Conservation (phyloP, 2,797 vertebrate species). For the Paratrypauchen microcephalus region DNA sequence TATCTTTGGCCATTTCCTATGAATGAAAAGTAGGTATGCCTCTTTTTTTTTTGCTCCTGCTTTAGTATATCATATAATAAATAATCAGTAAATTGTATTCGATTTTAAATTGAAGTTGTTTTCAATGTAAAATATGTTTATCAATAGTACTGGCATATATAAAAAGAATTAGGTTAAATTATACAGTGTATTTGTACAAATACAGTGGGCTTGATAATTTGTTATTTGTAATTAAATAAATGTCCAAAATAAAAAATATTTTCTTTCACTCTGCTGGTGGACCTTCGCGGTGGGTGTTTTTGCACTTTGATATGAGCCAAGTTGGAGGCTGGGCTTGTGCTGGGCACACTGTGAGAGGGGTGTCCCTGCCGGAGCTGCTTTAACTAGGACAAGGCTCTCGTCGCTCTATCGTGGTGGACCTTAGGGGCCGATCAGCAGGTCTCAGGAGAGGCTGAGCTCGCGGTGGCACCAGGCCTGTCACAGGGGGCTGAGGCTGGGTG, state of each 20-base stretch:
- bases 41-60: slow-evolving; percentile 28
- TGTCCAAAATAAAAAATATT: slow-evolving; percentile 8
- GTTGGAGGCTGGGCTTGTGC: slow-evolving; percentile 53
- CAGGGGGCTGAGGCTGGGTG: slow-evolving; percentile 65
- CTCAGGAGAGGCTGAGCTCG: slow-evolving; percentile 78
- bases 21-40: slow-evolving; percentile 52
- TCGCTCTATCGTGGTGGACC: slow-evolving; percentile 66
- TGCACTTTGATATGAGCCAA: slow-evolving; percentile 53
- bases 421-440: slow-evolving; percentile 67
- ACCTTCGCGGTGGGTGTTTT: slow-evolving; percentile 34
- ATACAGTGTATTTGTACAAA: slow-evolving; percentile 10
- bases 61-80: slow-evolving; percentile 30
- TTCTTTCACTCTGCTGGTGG: slow-evolving; percentile 12
- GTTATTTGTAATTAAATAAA: slow-evolving; percentile 4
- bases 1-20: slow-evolving; percentile 42
- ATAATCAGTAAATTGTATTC: slow-evolving; percentile 17
- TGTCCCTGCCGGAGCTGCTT: slow-evolving; percentile 71
- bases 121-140: slow-evolving; percentile 5
- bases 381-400: slow-evolving; percentile 74
- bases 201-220: slow-evolving; percentile 22
- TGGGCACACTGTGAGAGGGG: slow-evolving; percentile 48
- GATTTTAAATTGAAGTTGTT: background rate
- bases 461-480: slow-evolving; percentile 75
- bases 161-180: slow-evolving; percentile 6
- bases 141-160: slow-evolving; percentile 13